Evolutionary conservation across 2,113 vertebrate species (phyloP).

Genomic region (Channa argus): DNA sequence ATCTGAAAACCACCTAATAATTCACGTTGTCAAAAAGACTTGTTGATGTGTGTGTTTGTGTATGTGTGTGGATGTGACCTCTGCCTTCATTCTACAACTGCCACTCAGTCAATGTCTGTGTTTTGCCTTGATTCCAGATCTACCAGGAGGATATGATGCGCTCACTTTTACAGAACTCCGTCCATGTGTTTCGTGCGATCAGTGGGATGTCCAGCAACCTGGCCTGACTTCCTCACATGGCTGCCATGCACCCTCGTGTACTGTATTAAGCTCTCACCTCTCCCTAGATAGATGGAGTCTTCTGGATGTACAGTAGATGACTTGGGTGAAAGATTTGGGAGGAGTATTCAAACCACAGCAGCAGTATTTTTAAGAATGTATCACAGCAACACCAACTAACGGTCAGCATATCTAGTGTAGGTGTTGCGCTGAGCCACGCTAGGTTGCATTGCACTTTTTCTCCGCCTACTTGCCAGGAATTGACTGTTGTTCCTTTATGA

Average conservation of each 20-base stretch:
- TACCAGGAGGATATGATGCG: conserved; percentile 92
- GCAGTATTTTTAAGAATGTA: conserved; percentile 62
- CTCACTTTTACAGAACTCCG: conserved; percentile 90
- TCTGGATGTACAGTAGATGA: background rate
- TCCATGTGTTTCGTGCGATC: conserved; percentile 96
- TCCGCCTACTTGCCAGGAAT: conserved; percentile 9
- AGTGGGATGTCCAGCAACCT: conserved; percentile 90
- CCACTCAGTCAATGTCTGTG: background rate
- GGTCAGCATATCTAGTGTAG: conserved; percentile 31
- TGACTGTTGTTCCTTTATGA: conserved; percentile 2
- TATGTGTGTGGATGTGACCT: background rate
- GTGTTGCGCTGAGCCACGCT: conserved; percentile 14
- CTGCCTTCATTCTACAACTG: background rate
- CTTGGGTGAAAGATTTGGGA: background rate
- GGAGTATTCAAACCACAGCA: conserved; percentile 9
- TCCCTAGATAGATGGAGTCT: background rate
- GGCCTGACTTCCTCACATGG: conserved; percentile 69
- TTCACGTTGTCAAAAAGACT: too few species aligned
- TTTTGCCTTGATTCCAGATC: conserved; percentile 81
- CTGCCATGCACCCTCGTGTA: background rate
- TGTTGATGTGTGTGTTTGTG: background rate
- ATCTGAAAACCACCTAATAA: too few species aligned
- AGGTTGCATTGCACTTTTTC: conserved; percentile 48
- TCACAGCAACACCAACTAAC: background rate
- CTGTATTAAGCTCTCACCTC: background rate